Conservation (phyloP, 2,113 vertebrate species). For the Puntigrus tetrazona region DNA sequence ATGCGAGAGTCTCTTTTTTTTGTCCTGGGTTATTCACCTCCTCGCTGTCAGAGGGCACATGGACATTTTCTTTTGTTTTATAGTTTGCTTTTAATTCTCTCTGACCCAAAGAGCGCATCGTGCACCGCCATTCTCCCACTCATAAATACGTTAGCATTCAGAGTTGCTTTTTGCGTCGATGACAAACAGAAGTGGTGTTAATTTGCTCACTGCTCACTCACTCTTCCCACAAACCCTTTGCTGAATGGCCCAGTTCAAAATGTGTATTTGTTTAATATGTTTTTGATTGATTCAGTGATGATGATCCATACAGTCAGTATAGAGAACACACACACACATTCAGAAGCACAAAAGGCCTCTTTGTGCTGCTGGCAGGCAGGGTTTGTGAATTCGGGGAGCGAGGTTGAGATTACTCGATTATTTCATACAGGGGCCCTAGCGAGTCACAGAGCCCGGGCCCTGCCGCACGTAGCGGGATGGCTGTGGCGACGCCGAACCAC, state of each 20-base stretch:
- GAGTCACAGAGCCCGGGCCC: conserved; percentile 64
- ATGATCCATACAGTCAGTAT: conserved; percentile 50
- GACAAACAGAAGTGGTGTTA: conserved; percentile 48
- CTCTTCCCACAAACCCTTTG: conserved; percentile 24
- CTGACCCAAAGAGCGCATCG: background rate
- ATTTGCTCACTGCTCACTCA: conserved; percentile 22
- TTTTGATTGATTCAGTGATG: conserved; percentile 70
- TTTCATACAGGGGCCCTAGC: conserved; percentile 66
- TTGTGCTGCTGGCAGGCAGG: conserved; percentile 51
- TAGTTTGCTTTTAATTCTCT: background rate
- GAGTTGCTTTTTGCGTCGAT: conserved; percentile 1
- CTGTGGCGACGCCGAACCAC: conserved; percentile 76
- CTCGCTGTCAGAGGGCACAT: background rate
- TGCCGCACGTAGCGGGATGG: conserved; percentile 69
- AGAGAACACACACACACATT: conserved; percentile 18
- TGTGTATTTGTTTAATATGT: conserved; percentile 66
- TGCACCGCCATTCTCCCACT: background rate
- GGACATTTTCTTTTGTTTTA: conserved; percentile 17
- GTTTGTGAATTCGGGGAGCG: conserved; percentile 63
- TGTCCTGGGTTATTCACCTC: conserved; percentile 56
- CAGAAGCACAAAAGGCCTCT: conserved; percentile 55
- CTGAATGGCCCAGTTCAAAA: conserved; percentile 45
- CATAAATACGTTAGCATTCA: conserved; percentile 10
- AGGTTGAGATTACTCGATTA: conserved; percentile 78
- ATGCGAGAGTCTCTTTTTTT: conserved; percentile 61